Evolutionary conservation across 2,797 vertebrate genomes (phyloP).

Genomic region (Anniella stebbinsi): DNA sequence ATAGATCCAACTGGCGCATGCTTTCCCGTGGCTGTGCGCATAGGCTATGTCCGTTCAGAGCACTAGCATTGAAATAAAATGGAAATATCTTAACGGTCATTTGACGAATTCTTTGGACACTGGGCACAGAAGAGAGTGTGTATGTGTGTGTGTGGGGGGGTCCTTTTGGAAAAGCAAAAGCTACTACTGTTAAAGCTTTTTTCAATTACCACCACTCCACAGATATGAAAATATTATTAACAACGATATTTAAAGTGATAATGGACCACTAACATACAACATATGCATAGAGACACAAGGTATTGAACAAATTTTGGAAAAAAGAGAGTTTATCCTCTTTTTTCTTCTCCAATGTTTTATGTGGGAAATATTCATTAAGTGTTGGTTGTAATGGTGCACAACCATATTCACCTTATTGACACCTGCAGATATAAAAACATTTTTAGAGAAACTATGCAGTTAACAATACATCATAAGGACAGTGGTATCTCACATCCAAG

Average conservation of each 20-base stretch:
- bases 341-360: neutral
- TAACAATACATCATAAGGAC: fast-evolving
- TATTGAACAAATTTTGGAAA: constrained; percentile 23
- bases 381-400: neutral
- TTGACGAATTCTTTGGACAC: neutral
- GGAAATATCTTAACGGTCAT: neutral
- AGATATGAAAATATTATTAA: neutral
- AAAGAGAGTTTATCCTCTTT: constrained; percentile 15
- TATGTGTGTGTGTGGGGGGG: neutral
- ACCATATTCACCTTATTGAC: neutral
- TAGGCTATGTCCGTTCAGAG: neutral
- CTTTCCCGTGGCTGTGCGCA: neutral
- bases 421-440: neutral
- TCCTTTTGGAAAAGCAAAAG: constrained; percentile 18
- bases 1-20: neutral
- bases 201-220: neutral
- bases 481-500: neutral
- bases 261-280: neutral
- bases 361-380: neutral
- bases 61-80: neutral
- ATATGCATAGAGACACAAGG: neutral
- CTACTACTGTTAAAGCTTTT: constrained; percentile 11
- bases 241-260: constrained; percentile 16
- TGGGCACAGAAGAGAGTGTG: neutral
- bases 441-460: neutral